Conservation (phyloP, 2,888 invertebrate genomes). For the Coecobrya sp. region DNA sequence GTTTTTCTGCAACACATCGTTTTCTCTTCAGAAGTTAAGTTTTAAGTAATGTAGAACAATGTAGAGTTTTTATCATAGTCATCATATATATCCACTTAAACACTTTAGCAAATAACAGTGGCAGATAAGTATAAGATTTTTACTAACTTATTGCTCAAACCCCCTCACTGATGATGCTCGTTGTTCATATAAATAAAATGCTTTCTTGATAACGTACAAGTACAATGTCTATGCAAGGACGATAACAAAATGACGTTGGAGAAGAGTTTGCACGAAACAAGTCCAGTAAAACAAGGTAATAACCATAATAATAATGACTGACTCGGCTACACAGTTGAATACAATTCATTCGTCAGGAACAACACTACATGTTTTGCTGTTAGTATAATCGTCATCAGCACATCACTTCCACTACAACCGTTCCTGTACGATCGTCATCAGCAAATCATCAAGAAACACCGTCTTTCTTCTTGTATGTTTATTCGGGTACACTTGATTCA, state of each 20-base stretch:
- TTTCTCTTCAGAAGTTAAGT: background rate
- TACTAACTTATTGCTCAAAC: conserved; percentile 34
- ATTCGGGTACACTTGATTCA: conserved; percentile 20
- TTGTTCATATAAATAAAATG: conserved; percentile 31
- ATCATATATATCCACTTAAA: conserved; percentile 3
- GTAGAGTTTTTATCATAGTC: background rate
- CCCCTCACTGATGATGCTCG: background rate
- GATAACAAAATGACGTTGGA: conserved; percentile 5
- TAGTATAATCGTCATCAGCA: conserved; percentile 63
- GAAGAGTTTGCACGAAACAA: conserved; percentile 53
- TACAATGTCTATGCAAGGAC: background rate
- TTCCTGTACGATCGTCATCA: conserved; percentile 49
- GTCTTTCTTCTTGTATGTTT: conserved; percentile 14
- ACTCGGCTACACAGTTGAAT: conserved; percentile 48
- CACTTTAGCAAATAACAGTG: background rate
- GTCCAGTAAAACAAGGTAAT: conserved; percentile 76
- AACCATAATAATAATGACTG: conserved; percentile 81
- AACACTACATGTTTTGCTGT: conserved; percentile 16
- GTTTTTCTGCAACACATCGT: background rate
- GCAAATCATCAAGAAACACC: conserved; percentile 26
- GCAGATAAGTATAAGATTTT: conserved; percentile 19
- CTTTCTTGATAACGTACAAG: conserved; percentile 2
- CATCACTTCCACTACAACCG: conserved; percentile 28
- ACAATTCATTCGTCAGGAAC: background rate
- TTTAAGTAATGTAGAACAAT: background rate